Percentiles rank a stretch among this genome's conserved stretches.
phyloP scores from a whole-genome alignment of 2,113 vertebrate species.

The Ptyas mucosa region DNA sequence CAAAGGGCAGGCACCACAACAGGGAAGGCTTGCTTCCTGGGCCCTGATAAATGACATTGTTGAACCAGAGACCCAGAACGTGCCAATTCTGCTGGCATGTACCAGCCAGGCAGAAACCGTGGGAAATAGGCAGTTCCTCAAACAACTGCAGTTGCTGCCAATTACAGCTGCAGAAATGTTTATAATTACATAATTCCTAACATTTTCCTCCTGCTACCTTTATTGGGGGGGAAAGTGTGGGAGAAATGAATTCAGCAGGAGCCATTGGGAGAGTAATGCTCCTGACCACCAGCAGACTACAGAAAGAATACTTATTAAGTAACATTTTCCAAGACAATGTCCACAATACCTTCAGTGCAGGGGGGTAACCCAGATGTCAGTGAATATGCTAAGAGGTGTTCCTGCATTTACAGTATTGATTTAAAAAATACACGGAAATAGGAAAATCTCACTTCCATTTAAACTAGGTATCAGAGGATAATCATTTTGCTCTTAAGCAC shows the following conservation, averaged over 20 bases:
- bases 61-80: neutral
- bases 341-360: neutral
- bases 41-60: neutral
- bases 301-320: neutral
- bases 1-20: neutral
- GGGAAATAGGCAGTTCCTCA: neutral
- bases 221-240: neutral
- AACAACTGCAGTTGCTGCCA: neutral
- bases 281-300: neutral
- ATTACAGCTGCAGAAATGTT: neutral
- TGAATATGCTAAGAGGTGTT: neutral
- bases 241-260: neutral
- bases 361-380: neutral
- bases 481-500: neutral
- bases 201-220: neutral
- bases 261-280: neutral
- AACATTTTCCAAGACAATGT: neutral
- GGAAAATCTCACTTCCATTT: neutral
- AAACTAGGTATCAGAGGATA: neutral
- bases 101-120: neutral
- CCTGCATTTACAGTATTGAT: neutral
- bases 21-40: neutral
- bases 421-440: neutral
- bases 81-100: neutral
- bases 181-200: neutral